phyloP scores from a whole-genome alignment of 2,113 vertebrate genomes.

The Coregonus clupeaformis region DNA sequence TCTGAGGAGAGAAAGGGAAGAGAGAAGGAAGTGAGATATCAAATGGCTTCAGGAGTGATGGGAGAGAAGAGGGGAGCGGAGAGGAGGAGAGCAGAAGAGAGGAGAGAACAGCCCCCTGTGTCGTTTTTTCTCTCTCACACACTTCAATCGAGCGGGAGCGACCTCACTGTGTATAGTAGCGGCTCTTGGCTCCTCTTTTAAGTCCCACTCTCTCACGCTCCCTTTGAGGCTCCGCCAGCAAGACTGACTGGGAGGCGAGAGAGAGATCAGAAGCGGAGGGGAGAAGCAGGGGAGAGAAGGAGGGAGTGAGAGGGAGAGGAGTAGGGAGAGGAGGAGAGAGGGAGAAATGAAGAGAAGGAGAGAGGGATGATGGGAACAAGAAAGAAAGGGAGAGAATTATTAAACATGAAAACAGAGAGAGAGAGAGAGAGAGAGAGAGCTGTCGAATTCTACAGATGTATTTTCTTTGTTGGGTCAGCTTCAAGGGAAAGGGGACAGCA shows the following conservation, averaged over 20 bases:
- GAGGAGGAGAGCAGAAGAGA: constrained; percentile 34
- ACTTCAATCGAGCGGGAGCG: constrained; percentile 62
- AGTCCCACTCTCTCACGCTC: constrained; percentile 71
- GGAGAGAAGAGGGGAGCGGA: constrained; percentile 45
- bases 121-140: constrained; percentile 26
- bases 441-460: neutral
- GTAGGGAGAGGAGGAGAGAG: constrained; percentile 17
- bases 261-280: constrained; percentile 52
- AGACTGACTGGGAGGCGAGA: constrained; percentile 65
- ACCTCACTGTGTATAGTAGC: constrained; percentile 66
- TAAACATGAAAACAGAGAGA: no score
- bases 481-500: constrained; percentile 43
- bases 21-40: constrained; percentile 63
- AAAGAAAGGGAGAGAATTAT: neutral
- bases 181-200: constrained; percentile 62
- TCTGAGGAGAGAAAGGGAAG: constrained; percentile 41
- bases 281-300: constrained; percentile 14
- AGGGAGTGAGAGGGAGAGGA: neutral
- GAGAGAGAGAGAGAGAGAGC: neutral
- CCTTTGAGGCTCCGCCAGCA: constrained; percentile 76
- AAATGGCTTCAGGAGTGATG: constrained; percentile 65
- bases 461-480: constrained; percentile 46
- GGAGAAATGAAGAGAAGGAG: neutral
- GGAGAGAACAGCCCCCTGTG: constrained; percentile 50
- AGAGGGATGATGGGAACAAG: no score